Evolutionary conservation across 1,140 invertebrate species (phyloP).

Genomic region (Magallana gigas): DNA sequence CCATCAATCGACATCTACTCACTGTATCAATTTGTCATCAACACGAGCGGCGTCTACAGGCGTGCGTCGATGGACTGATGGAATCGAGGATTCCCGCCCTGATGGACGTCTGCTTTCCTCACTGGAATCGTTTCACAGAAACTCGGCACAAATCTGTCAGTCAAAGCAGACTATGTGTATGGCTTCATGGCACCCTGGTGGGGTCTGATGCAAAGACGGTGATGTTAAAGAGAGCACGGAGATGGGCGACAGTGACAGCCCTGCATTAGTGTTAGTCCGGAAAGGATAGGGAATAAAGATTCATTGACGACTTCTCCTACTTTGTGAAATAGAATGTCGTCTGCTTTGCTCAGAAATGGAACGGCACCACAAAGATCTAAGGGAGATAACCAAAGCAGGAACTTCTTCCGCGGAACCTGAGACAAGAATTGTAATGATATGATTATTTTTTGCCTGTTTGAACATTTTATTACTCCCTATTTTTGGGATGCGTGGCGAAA

Average conservation of each 20-base stretch:
- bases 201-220: not conserved
- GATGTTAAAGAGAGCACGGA: not conserved
- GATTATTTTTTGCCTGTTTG: too few relatives aligned
- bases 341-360: not conserved
- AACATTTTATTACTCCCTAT: too few relatives aligned
- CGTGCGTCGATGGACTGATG: not conserved
- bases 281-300: conserved; percentile 8
- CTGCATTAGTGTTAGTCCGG: not conserved
- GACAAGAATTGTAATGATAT: too few relatives aligned
- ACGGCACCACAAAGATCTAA: not conserved
- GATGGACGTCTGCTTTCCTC: conserved; percentile 24
- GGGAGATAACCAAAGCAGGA: not conserved
- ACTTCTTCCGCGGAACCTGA: too few relatives aligned
- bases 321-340: not conserved
- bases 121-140: conserved; percentile 8
- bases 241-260: not conserved
- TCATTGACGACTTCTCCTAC: not conserved
- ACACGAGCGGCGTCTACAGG: conserved; percentile 15
- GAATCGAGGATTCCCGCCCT: not conserved
- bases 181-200: not conserved
- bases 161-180: conserved; percentile 2
- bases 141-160: conserved; percentile 21
- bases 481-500: too few relatives aligned
- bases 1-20: conserved; percentile 35
- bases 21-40: conserved; percentile 31